Base-by-base conservation (phyloP, 2,797 vertebrate species). In the Anabas testudineus region DNA sequence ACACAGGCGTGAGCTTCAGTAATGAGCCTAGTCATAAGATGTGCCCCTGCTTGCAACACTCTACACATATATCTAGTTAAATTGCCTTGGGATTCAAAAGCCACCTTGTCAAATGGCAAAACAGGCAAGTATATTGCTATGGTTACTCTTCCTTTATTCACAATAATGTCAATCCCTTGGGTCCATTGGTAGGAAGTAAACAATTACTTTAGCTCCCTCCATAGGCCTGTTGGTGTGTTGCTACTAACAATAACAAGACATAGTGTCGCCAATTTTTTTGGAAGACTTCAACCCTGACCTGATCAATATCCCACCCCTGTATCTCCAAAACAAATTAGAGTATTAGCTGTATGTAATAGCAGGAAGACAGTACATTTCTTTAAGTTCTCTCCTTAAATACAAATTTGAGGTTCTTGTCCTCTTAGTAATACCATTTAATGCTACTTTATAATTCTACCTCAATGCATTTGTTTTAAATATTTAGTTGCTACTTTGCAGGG, bases 21-120 rank as follows among this genome's bases (percentile, higher is more conserved):
- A 93, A 93, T 91, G 88, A 92, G 85, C 79, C 63, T 51, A 71
- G 75, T 89, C 82, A 83, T 83, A 80, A 83, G 84, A 87, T 76
- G 78, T 85, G 79, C 66, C 69, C 73, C 78, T 47, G 77, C 81
- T 81, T 72, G 77, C 70, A 76, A 61, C 67, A 67, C 79, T 78
- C 71, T 48, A 46, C 49, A 59, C 80, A 72, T 68, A 83, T 48
- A 73, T 74, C 66, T 67, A 60, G 60, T 87, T 74, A 74, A 76
- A 84, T 76, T 76, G 69, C 65, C 55, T 22, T 30, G 37, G 69
- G 61, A 85, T 84, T 87, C 76, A 80, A 76, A 80, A 82, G 78
- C 46, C 52, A 60, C 52, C 36, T 46, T 58, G 68, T 83, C 67
- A 78, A 76, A 73, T 66, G 28, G 56, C 24, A 54, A 66, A 61